Conservation (phyloP, 92 coral and sea anemone genomes). For the Palythoa caribaeorum region DNA sequence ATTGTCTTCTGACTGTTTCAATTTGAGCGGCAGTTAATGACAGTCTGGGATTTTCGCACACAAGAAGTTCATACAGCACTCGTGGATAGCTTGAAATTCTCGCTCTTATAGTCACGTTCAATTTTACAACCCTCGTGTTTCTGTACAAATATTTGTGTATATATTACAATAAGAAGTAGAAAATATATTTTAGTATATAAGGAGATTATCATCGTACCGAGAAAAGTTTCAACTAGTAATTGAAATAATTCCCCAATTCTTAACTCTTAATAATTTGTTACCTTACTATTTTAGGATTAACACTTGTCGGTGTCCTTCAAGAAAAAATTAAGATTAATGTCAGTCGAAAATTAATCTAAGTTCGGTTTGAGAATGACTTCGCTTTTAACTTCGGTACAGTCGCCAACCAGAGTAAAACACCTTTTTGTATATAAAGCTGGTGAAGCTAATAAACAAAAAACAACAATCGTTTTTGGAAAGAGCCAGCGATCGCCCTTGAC, state of each 20-base stretch:
- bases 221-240: neutral
- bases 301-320: neutral
- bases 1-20: slow-evolving; percentile 26
- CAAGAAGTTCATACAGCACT: neutral
- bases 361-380: neutral
- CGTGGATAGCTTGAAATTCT: neutral
- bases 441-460: too few species aligned
- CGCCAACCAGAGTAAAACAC: too few species aligned
- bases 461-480: too few species aligned
- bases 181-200: neutral
- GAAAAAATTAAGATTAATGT: neutral
- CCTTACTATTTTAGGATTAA: neutral
- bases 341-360: neutral
- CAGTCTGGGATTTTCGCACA: neutral
- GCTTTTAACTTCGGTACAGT: neutral
- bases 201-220: neutral
- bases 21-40: slow-evolving; percentile 2
- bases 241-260: neutral
- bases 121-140: slow-evolving; percentile 25
- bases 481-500: too few species aligned
- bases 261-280: neutral
- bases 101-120: neutral
- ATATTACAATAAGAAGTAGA: slow-evolving; percentile 3
- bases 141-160: slow-evolving; percentile 26
- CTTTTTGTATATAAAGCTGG: too few species aligned